Evolutionary conservation across 2,888 invertebrate species (phyloP), one percentile per base, ranked within the genome.

Genomic region (Argyresthia goedartella): DNA sequence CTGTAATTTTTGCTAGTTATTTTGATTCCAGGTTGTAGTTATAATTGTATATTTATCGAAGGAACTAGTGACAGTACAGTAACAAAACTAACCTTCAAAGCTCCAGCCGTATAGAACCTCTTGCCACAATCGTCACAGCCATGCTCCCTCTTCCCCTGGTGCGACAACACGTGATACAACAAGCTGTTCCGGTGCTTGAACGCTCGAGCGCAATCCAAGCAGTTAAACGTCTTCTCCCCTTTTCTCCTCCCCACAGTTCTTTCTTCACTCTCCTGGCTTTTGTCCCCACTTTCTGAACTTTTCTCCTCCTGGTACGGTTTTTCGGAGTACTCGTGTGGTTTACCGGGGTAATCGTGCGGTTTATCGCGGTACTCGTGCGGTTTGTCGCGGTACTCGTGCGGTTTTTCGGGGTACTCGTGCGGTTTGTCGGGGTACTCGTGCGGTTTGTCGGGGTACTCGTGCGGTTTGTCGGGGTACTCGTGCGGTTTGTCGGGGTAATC

Each of bases 121-220:
- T 95, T 95, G 8, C 92, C 93, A 64, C 96, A 96, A 13, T 91
- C 90, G 53, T 91, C 89, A 66, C 96, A 96, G 50, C 91, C 89
- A 66, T 94, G 93, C 11, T 92, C 91, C 44, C 94, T 88, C 66
- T 92, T 90, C 3, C 93, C 93, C 8, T 91, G 91, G 64, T 95
- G 96, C 45, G 94, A 93, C 59, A 93, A 78, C 80, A 92, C 88
- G 65, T 96, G 96, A 75, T 96, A 96, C 55, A 95, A 89, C 51
- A 95, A 77, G 8, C 96, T 95, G 73, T 95, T 96, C 55, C 93
- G 88, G 59, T 96, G 95, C 53, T 90, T 89, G 69, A 96, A 96
- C 52, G 91, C 89, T 14, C 94, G 81, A 10, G 89, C 89, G 62
- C 96, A 96, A 60, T 91, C 88, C 4, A 86, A 81, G 63, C 94